These are phyloP conservation scores for Anneissia japonica DNA, from an alignment of 35 echinoderm and acorn worm species.

Conservation along the genomic window DNA sequence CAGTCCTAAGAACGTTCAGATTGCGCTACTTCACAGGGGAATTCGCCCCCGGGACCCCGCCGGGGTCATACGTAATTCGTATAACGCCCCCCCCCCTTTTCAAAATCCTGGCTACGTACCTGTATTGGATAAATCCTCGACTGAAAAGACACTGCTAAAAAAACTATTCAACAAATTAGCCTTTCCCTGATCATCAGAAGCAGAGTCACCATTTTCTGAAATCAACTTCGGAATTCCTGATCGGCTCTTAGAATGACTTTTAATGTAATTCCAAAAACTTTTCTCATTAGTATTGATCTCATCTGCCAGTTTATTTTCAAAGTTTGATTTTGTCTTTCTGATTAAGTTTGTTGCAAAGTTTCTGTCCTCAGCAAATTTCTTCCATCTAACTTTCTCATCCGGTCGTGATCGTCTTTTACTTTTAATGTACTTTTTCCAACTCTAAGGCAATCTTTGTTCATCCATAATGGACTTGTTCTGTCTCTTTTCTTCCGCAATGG, in stretches of 20 bases:
- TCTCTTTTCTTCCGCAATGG: background rate
- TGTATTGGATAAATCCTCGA: no score
- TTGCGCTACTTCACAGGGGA: no score
- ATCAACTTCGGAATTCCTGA: background rate
- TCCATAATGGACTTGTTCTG: background rate
- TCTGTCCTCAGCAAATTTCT: background rate
- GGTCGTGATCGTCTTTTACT: background rate
- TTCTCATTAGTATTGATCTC: slow-evolving; percentile 30
- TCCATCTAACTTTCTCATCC: background rate
- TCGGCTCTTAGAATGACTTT: background rate
- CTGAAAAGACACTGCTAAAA: background rate
- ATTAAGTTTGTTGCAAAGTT: slow-evolving; percentile 1
- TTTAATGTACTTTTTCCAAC: slow-evolving; percentile 6
- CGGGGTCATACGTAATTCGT: no score
- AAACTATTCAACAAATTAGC: slow-evolving; percentile 6
- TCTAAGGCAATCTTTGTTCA: background rate
- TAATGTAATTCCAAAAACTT: slow-evolving; percentile 25
- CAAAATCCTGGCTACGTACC: no score
- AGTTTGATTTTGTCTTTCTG: slow-evolving; percentile 12
- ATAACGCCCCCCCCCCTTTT: no score
- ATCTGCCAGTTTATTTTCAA: slow-evolving; percentile 27
- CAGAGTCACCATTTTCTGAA: background rate
- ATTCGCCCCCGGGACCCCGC: no score
- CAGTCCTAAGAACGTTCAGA: no score
- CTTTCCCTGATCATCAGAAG: slow-evolving; percentile 12